Evolutionary conservation across 2,797 vertebrate genomes (phyloP), one percentile per base, ranked within the genome.

Genomic region (Vespertilio murinus): DNA sequence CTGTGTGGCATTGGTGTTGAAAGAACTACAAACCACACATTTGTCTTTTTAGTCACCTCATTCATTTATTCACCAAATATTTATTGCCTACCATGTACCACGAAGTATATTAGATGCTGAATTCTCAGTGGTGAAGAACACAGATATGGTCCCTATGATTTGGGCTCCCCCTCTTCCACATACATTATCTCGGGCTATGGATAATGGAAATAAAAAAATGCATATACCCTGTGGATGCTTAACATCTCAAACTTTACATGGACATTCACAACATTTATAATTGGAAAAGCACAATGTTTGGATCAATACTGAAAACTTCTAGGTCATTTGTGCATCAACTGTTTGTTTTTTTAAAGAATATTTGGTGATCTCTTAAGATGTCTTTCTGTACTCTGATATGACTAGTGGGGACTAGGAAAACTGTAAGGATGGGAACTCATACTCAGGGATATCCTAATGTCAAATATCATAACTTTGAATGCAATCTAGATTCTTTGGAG

Each of bases 31-130:
- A 25, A n/a, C 1, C 47, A 82, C 13, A 73, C 4, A 22, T 12
- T 83, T 28, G 18, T 70, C 35, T 49, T 88, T 92, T 89, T 69
- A 83, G 45, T 84, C 25, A 84, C 14, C 6, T 75, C 42, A 54
- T 94, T 94, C 61, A 65, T 91, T 82, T 74, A 81, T 64, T 91
- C 42, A 95, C 20, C 33, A 94, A 90, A 59, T 94, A 89, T 87
- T 70, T 89, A 28, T 33, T 93, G 80, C 7, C n/a, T 70, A 64
- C 23, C 38, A 17, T 67, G 45, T 67, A 92, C 17, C 49, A 87
- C 42, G 30, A n/a, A n/a, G 45, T 92, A 3, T 59, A 56, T 38
- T 79, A 86, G 45, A 35, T 79, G 56, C 54, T 73, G 6, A 82
- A 11, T 56, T 85, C 91, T 79, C 47, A 90, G 47, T 54, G 85